Conservation (phyloP, 2,113 vertebrate species). For the Hippolais icterina region DNA sequence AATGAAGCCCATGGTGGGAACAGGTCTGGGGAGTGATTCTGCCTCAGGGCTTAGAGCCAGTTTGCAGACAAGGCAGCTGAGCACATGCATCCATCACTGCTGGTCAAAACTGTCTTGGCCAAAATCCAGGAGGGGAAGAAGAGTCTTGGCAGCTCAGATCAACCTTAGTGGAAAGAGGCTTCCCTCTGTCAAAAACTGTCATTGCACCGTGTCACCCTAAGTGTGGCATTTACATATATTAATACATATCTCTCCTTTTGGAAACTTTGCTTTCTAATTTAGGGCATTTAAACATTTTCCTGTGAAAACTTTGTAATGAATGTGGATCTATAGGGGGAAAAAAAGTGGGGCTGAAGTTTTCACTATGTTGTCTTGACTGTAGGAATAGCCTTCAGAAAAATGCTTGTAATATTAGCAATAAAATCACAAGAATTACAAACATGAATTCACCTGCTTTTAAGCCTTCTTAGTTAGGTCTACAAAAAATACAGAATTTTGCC, state of each 20-base stretch:
- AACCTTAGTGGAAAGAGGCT: neutral
- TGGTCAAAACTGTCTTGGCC: neutral
- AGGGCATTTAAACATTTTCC: neutral
- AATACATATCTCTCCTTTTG: neutral
- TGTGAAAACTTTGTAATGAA: neutral
- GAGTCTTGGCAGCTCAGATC: neutral
- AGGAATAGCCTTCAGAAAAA: neutral
- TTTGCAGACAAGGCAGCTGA: neutral
- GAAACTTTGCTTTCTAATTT: neutral
- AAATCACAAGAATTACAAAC: neutral
- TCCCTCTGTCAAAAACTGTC: neutral
- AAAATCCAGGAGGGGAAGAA: neutral
- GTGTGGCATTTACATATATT: neutral
- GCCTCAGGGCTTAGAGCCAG: neutral
- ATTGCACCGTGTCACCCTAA: neutral
- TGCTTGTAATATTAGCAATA: neutral
- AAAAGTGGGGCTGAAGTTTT: neutral
- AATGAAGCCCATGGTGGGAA: neutral
- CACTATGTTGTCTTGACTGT: neutral
- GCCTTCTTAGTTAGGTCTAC: neutral
- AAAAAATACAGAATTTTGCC: neutral
- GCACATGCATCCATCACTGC: neutral
- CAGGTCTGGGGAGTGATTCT: neutral
- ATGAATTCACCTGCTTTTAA: neutral
- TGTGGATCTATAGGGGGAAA: accelerated